phyloP scores from a whole-genome alignment of 2,888 invertebrate genomes.

The Rhagonycha fulva region DNA sequence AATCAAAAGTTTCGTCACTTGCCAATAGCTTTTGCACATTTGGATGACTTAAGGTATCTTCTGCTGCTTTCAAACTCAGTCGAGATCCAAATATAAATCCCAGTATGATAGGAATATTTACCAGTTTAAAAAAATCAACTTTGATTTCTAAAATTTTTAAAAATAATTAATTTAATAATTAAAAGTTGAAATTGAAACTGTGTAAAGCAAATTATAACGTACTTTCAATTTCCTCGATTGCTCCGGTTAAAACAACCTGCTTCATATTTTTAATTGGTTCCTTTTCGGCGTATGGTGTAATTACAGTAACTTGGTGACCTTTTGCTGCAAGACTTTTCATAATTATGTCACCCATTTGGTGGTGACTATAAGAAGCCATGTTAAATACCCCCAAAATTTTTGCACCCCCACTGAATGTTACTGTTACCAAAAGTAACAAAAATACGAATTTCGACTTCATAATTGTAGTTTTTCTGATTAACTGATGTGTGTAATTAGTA shows the following conservation, averaged over 20 bases:
- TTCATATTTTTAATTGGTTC: slow-evolving; percentile 52
- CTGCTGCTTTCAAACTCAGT: slow-evolving; percentile 4
- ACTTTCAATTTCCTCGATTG: slow-evolving; percentile 28
- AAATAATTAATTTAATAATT: no score
- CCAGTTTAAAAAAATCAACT: neutral
- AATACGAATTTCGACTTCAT: neutral
- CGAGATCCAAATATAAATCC: neutral
- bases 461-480: neutral
- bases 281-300: slow-evolving; percentile 43
- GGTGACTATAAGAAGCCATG: slow-evolving; percentile 37
- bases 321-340: slow-evolving; percentile 40
- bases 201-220: no score
- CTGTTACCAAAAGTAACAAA: neutral
- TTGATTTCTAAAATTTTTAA: neutral
- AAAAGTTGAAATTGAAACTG: no score
- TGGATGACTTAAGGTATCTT: slow-evolving; percentile 29
- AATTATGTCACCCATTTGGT: slow-evolving; percentile 37
- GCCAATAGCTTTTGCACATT: slow-evolving; percentile 40
- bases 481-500: neutral
- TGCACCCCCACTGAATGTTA: slow-evolving; percentile 12
- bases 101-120: neutral
- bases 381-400: slow-evolving; percentile 42
- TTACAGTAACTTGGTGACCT: slow-evolving; percentile 54
- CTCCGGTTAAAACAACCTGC: slow-evolving; percentile 42
- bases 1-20: slow-evolving; percentile 41